Evolutionary conservation across 2,888 invertebrate species (phyloP).

Genomic region (Pharmacophagus antenor): DNA sequence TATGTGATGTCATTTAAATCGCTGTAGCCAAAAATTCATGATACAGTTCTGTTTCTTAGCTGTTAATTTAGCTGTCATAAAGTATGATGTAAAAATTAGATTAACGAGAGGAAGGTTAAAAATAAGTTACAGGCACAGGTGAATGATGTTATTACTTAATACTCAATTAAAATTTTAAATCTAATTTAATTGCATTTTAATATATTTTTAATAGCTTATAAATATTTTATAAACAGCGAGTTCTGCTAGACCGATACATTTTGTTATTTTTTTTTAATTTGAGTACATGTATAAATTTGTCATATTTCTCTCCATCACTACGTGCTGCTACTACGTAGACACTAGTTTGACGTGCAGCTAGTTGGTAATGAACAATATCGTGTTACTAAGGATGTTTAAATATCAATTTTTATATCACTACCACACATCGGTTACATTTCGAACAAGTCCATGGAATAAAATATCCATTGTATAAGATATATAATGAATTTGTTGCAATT

Average conservation of each 20-base stretch:
- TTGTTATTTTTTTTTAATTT: too few relatives aligned
- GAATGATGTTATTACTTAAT: neutral
- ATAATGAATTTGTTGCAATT: too few relatives aligned
- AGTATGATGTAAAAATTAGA: neutral
- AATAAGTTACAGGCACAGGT: neutral
- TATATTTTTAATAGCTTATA: too few relatives aligned
- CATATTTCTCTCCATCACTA: too few relatives aligned
- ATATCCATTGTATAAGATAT: too few relatives aligned
- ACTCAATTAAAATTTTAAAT: neutral
- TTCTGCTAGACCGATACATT: too few relatives aligned
- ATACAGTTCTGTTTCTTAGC: constrained; percentile 9
- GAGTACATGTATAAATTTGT: too few relatives aligned
- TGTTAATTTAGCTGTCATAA: constrained; percentile 3
- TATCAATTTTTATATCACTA: neutral
- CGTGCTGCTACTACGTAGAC: too few relatives aligned
- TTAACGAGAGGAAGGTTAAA: neutral
- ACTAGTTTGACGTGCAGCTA: too few relatives aligned
- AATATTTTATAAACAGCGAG: too few relatives aligned
- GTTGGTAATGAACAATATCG: too few relatives aligned
- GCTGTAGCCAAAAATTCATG: constrained; percentile 19
- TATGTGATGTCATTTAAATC: constrained; percentile 2
- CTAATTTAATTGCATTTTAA: neutral
- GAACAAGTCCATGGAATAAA: neutral
- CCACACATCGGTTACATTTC: neutral
- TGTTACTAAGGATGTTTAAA: neutral